A percentile compares a stretch with the other conserved stretches of the same genome.
phyloP scores from a whole-genome alignment of 2,888 invertebrate species.

The Ametastegia equiseti region DNA sequence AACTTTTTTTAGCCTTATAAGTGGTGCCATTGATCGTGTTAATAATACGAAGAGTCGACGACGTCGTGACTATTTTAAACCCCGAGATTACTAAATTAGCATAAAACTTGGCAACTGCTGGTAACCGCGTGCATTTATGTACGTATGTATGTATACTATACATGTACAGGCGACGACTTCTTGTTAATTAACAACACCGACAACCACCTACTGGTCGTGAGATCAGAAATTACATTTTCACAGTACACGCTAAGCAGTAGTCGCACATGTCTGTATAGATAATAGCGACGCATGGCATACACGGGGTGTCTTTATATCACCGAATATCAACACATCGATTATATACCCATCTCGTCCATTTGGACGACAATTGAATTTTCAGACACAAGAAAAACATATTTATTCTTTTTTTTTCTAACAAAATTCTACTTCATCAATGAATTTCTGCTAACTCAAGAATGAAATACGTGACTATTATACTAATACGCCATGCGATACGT shows the following conservation, averaged over 20 bases:
- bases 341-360: neutral
- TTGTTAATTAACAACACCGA: slow-evolving; percentile 28
- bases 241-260: neutral
- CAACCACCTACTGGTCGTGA: neutral
- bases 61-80: slow-evolving; percentile 23
- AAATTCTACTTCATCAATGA: neutral
- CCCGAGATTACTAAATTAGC: slow-evolving; percentile 25
- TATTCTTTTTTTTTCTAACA: neutral
- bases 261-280: neutral
- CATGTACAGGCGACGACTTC: slow-evolving; percentile 7
- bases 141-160: no score
- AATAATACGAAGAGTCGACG: slow-evolving; percentile 13
- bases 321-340: neutral
- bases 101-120: slow-evolving; percentile 14
- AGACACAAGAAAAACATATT: no score
- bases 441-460: no score
- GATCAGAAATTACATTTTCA: neutral
- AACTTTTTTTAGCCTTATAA: no score
- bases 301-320: neutral
- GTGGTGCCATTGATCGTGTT: no score
- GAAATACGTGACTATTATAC: neutral
- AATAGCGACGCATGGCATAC: neutral
- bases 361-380: no score
- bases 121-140: no score
- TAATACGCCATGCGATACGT: neutral